Base-by-base conservation (phyloP, 2,113 vertebrate species). In the Shinisaurus crocodilurus region DNA sequence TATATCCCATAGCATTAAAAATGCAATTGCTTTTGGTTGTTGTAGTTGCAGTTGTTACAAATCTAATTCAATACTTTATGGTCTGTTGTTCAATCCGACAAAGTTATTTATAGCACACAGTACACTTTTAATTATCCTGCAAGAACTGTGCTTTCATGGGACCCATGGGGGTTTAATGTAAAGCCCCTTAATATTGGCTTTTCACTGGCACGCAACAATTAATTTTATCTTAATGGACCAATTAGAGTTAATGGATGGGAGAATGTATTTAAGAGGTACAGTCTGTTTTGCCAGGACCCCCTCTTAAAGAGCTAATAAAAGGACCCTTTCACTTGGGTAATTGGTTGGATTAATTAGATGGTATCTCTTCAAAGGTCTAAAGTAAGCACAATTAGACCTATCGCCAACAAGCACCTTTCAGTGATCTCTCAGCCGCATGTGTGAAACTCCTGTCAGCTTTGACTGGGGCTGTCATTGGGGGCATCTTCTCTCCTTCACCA, bases 211-310 rank as follows among this genome's bases (percentile, higher is more conserved):
- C 88, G 83, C 82, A 94, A 82, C 63, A 90, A 94, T 95, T 94
- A 94, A 89, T 95, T 93, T 90, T 89, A 92, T 88, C 85, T 95
- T 95, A 95, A 94, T 93, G 0, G 1, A 94, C 92, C 93, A 90
- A 86, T 96, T 94, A 94, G 87, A 96, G 85, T 93, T 96, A 93
- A 94, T 94, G 84, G 91, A 90, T 94, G 79, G 84, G 86, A 75
- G 63, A 92, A 91, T 48, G 67, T 89, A 86, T 82, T 91, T 94
- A 92, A 94, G 83, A 93, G 57, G 37, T 27, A 13, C 20, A 85
- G 70, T 83, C 75, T 85, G 63, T 92, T 95, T 95, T 91, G 79
- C 91, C 83, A 93, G 89, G 57, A 94, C 87, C 57, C 45, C 82
- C 84, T 92, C 43, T 88, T 87, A 89, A 94, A 95, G 85, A 94